phyloP scores from a whole-genome alignment of 2,797 vertebrate genomes.

The Sebastiscus albofasciatus region DNA sequence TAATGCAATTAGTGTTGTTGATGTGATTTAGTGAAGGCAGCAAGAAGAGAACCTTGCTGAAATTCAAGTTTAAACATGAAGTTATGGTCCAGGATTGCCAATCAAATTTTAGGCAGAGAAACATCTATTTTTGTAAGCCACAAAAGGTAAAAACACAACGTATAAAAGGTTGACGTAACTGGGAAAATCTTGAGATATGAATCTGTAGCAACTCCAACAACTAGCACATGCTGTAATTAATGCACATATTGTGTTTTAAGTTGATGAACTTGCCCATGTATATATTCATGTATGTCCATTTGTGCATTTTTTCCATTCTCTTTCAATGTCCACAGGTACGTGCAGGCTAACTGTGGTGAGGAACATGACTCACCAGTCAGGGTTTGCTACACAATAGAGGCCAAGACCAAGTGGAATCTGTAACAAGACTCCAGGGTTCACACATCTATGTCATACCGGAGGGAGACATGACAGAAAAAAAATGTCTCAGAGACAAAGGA shows the following conservation, averaged over 20 bases:
- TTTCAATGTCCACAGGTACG: slow-evolving; percentile 1
- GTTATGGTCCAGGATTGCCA: background rate
- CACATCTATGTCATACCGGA: slow-evolving; percentile 17
- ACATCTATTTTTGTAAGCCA: background rate
- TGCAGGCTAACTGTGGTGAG: background rate
- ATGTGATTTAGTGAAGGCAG: background rate
- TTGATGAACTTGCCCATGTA: background rate
- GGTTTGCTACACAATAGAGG: slow-evolving; percentile 15
- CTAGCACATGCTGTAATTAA: background rate
- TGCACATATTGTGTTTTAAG: background rate
- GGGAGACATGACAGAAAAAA: slow-evolving; percentile 1
- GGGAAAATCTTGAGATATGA: background rate
- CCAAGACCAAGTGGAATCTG: background rate
- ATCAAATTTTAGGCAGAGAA: background rate
- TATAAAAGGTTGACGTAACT: background rate
- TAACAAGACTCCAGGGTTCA: slow-evolving; percentile 7
- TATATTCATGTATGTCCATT: background rate
- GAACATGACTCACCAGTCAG: slow-evolving; percentile 14
- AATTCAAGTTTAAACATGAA: background rate
- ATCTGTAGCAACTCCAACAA: background rate
- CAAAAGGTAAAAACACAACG: background rate
- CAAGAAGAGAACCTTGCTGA: background rate
- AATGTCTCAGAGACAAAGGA: slow-evolving; percentile 8
- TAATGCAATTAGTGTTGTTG: background rate
- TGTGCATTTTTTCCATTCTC: background rate